Evolutionary conservation across 2,888 invertebrate genomes (phyloP).

Genomic region (Elysia crispata): DNA sequence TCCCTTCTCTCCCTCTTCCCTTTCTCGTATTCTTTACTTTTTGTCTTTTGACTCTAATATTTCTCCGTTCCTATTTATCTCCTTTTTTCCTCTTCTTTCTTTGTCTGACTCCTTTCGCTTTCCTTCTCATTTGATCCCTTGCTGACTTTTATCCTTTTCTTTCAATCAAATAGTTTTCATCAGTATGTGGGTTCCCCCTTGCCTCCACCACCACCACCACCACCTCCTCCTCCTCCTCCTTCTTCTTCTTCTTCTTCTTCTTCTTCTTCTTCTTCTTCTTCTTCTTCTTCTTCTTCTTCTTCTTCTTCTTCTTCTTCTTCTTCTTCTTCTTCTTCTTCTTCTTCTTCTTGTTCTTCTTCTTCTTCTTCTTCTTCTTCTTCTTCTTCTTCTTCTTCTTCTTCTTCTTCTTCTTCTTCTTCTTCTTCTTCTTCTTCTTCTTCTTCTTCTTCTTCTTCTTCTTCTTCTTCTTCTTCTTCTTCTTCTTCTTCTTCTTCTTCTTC

Average conservation of each 20-base stretch:
- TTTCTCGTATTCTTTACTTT: no score
- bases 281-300: slow-evolving; percentile 12
- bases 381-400: no score
- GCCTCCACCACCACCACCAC: neutral
- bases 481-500: slow-evolving; percentile 17
- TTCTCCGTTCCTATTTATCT: no score
- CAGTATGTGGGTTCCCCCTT: neutral
- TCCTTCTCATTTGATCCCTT: no score
- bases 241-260: neutral
- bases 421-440: slow-evolving; percentile 19
- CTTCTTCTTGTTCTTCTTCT: neutral
- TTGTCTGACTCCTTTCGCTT: no score
- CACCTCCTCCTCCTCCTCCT: neutral
- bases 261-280: neutral
- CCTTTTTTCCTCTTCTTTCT: no score
- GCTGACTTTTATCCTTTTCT: neutral
- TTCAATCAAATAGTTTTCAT: neutral
- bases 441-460: slow-evolving; percentile 13
- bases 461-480: slow-evolving; percentile 11
- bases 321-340: neutral
- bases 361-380: no score
- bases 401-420: slow-evolving; percentile 2
- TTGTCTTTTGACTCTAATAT: no score
- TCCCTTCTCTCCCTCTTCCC: no score
- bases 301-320: neutral